Percentiles rank a stretch among this genome's conserved stretches.
Conservation (phyloP, 2,113 vertebrate species). For the Spilogale gracilis region DNA sequence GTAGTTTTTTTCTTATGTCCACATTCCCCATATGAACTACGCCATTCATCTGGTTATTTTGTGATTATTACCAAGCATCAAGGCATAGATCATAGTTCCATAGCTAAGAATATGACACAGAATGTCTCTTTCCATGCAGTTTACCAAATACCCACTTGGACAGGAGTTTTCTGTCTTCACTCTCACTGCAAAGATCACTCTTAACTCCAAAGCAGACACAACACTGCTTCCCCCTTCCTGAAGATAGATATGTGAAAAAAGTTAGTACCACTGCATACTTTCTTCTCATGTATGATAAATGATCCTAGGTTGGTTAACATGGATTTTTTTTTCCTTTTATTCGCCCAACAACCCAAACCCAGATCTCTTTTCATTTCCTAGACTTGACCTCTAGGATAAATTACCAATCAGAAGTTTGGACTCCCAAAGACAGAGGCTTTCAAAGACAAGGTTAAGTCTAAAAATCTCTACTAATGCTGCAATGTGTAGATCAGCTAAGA, state of each 20-base stretch:
- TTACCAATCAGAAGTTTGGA: conserved; percentile 48
- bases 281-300: conserved; percentile 13
- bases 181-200: background rate
- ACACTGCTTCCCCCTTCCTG: background rate
- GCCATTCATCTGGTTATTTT: background rate
- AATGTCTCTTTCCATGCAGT: background rate
- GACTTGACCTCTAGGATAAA: conserved; percentile 21
- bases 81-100: background rate
- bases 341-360: background rate
- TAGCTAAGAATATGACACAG: background rate
- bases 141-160: background rate
- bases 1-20: background rate
- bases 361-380: background rate
- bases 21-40: background rate
- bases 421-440: conserved; percentile 30
- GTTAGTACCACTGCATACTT: background rate
- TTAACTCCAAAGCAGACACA: background rate
- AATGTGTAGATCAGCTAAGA: conserved; percentile 64
- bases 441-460: conserved; percentile 68
- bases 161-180: background rate
- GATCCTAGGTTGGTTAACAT: background rate
- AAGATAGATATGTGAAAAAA: conserved; percentile 21
- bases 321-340: conserved; percentile 57
- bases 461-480: conserved; percentile 73
- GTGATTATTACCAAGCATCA: background rate